Percentiles rank a stretch among this genome's conserved stretches.
Conservation (phyloP, 2,113 vertebrate genomes). For the Xiphorhynchus elegans region DNA sequence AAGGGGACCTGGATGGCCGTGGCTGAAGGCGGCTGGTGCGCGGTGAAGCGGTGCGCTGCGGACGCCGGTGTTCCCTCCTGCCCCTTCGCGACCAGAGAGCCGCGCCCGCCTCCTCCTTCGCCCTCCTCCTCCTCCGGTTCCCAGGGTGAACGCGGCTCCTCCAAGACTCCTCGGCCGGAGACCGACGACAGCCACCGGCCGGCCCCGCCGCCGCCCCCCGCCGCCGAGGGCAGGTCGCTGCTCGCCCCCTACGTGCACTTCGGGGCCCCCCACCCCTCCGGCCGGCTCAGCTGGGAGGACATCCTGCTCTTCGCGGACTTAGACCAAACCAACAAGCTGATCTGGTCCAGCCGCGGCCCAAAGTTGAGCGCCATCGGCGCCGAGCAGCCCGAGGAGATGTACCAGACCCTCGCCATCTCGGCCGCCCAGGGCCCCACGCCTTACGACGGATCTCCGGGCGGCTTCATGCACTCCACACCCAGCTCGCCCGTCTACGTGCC, state of each 20-base stretch:
- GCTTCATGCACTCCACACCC: slow-evolving; percentile 91
- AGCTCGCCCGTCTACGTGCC: slow-evolving; percentile 95
- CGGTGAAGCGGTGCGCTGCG: slow-evolving; percentile 88
- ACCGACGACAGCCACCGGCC: slow-evolving; percentile 50
- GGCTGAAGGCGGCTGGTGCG: slow-evolving; percentile 92
- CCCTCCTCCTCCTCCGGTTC: slow-evolving; percentile 69
- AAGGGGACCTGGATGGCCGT: slow-evolving; percentile 92
- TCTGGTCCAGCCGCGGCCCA: slow-evolving; percentile 87
- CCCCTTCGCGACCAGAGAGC: slow-evolving; percentile 79
- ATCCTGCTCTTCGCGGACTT: slow-evolving; percentile 92
- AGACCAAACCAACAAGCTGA: slow-evolving; percentile 90
- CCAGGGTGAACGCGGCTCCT: slow-evolving; percentile 59
- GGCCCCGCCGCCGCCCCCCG: slow-evolving; percentile 13
- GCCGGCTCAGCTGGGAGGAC: slow-evolving; percentile 85
- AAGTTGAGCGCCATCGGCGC: slow-evolving; percentile 82
- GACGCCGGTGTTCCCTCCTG: slow-evolving; percentile 81
- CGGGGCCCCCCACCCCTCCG: slow-evolving; percentile 76
- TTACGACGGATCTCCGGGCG: slow-evolving; percentile 86
- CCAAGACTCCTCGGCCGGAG: slow-evolving; percentile 61
- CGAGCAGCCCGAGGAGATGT: slow-evolving; percentile 89
- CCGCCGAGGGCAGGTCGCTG: slow-evolving; percentile 58
- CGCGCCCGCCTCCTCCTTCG: slow-evolving; percentile 72
- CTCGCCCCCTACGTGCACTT: slow-evolving; percentile 79
- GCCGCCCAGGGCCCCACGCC: slow-evolving; percentile 85
- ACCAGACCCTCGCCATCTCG: slow-evolving; percentile 92